A percentile compares a stretch with the other conserved stretches of the same genome.
phyloP scores from a whole-genome alignment of 1,140 invertebrate species.

The Leptinotarsa texana region DNA sequence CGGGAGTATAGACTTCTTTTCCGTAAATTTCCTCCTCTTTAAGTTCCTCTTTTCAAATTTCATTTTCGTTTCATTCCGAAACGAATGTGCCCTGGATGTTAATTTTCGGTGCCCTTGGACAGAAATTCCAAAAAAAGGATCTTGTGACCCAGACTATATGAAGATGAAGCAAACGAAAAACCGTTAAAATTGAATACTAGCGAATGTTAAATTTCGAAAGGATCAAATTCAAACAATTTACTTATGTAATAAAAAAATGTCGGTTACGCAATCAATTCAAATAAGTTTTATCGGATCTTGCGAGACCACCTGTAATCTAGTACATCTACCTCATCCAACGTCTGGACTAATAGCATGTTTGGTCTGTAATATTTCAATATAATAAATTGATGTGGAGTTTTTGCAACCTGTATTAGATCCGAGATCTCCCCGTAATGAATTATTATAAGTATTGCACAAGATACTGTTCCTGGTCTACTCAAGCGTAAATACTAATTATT shows the following conservation, averaged over 20 bases:
- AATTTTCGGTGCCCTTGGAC: too few relatives aligned
- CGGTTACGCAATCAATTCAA: not conserved
- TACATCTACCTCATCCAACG: not conserved
- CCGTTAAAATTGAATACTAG: not conserved
- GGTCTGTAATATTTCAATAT: slow-evolving; percentile 6
- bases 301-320: not conserved
- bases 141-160: not conserved
- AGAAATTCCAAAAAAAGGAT: too few relatives aligned
- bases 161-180: not conserved
- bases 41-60: too few relatives aligned
- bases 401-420: not conserved
- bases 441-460: slow-evolving; percentile 3
- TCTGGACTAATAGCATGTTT: not conserved
- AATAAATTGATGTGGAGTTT: not conserved
- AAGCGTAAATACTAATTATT: not conserved
- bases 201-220: not conserved
- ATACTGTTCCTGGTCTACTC: not conserved
- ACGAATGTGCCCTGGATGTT: too few relatives aligned
- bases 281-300: not conserved
- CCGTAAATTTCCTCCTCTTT: too few relatives aligned
- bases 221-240: not conserved
- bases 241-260: not conserved
- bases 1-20: too few relatives aligned
- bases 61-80: too few relatives aligned
- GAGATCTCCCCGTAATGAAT: not conserved